Base-by-base conservation (phyloP, 2,888 invertebrate species). In the Apoda limacodes region DNA sequence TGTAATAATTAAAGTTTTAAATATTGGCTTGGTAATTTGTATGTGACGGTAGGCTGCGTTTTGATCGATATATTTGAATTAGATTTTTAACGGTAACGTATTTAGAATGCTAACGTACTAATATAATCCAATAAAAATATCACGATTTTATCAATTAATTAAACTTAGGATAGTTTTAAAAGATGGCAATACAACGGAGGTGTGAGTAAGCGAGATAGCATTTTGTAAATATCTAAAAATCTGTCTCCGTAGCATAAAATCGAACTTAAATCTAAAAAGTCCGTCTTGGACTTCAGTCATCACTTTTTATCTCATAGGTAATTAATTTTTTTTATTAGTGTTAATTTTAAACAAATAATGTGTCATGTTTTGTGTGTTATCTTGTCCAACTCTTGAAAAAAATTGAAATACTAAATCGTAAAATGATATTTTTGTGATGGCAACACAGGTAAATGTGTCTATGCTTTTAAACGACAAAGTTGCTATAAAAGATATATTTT, bases 261-360 rank as follows among this genome's bases (percentile, higher is more conserved):
- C 64, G 68, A 68, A 69, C 56, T 60, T 69, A 65, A 63, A 57
- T 58, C 55, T 53, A 50, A 46, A 37, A 44, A 52, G 44, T 34
- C 35, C 52, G 62, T 55, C 63, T 64, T 55, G 65, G 68, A 55
- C 66, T 59, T 45, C 53, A 78, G 78, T 78, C 78, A 76, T 74
- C 71, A 69, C 56, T 71, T 41, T 52, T 67, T 78, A 76, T 76
- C 78, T 80, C 78, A 76, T 78, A 78, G 78, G 74, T 78, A 75
- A 75, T 75, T 75, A 76, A 75, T 66, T 60, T 66, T 70, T 66
- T 72, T 67, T 69, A 57, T 55, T 45, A 71, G 65, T 59, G 58
- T 65, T 68, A 67, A 61, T 68, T 70, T 66, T 65, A 64, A 54
- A 63, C 56, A 60, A 64, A 63, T 52, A 45, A 61, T 66, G 71